Base-by-base conservation (phyloP, 1,140 invertebrate species). In the Parapsyche elsis region DNA sequence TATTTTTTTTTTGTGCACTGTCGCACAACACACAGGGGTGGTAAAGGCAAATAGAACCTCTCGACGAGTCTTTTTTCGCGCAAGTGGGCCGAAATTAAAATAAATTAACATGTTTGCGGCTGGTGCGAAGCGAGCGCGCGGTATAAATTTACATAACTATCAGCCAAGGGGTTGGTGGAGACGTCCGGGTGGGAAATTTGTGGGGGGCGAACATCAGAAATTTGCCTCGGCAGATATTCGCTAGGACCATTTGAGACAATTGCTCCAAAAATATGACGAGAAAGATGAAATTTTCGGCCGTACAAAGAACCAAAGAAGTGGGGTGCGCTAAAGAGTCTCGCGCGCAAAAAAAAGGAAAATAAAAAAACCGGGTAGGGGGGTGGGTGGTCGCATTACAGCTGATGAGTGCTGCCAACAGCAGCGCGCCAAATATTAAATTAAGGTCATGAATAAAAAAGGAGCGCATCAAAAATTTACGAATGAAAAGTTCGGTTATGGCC, bases 71-170 rank as follows among this genome's bases (percentile, higher is more conserved):
- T 26, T 67, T 67, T 67, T 26, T 67, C 64, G 21, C 64, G 64
- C 64, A 67, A 67, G 23, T 24, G 64, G 64, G 64, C 24, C 64
- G 64, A 67, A 67, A 67, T 67, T 67, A 67, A 67, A 67, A 67
- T 67, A 67, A 67, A 67, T 67, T 67, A 67, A 67, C 64, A 67
- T 67, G 64, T 67, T 67, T 67, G 64, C 64, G 64, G 64, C 64
- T 12, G 49, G 49, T 53, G 49, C 49, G 49, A 53, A 53, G 49
- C 49, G 49, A 53, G 16, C 49, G 49, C 12, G 16, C 23, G 21
- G 64, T 67, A 67, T 67, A 67, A 67, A 67, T 67, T 67, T 67
- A 14, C 64, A 67, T 67, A 67, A 67, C 64, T 67, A 67, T 26
- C 21, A 21, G 64, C n/a, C 23, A n/a, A 24, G 21, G 23, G 30